Base-by-base conservation (phyloP, 2,888 invertebrate species). In the Oxycera nigricornis region DNA sequence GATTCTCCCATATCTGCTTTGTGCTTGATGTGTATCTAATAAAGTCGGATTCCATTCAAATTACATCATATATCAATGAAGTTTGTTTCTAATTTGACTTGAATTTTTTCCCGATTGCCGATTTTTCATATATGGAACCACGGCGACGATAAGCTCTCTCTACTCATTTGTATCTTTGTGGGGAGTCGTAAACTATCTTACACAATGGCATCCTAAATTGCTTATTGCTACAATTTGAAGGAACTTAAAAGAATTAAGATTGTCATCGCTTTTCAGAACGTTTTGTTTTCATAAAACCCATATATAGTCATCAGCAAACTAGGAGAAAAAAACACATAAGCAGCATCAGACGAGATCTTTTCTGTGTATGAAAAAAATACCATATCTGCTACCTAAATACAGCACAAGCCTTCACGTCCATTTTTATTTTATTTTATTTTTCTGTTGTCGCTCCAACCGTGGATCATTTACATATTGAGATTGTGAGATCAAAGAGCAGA, bases 401-500 rank as follows among this genome's bases (percentile, higher is more conserved):
- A 41, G 9, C 24, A 20, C 65, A 6, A 41, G 20, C 17, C 65
- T n/a, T 7, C 20, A 41, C 35, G 11, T 65, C 30, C 22, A 41
- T 14, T 65, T 11, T 2, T 20, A 14, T 9, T 22, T 65, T 39
- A 26, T 41, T 41, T n/a, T 62, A 2, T 20, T 2, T 17, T 39
- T 65, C 39, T 59, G 9, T n/a, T n/a, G n/a, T n/a, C n/a, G n/a
- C n/a, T 59, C 9, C 17, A 26, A n/a, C 39, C 24, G 24, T 9
- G n/a, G 35, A 65, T 65, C 65, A 41, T 65, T 65, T 65, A 65
- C 65, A 65, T 65, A 41, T 41, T 1, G 9, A 35, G 62, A 22
- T 39, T 6, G 35, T n/a, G 24, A 65, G 65, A 65, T 65, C 39
- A 65, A 22, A 65, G 65, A 65, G 24, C 2, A 39, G 65, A 35